Evolutionary conservation across 2,113 vertebrate genomes (phyloP).

Genomic region (Phycodurus eques): DNA sequence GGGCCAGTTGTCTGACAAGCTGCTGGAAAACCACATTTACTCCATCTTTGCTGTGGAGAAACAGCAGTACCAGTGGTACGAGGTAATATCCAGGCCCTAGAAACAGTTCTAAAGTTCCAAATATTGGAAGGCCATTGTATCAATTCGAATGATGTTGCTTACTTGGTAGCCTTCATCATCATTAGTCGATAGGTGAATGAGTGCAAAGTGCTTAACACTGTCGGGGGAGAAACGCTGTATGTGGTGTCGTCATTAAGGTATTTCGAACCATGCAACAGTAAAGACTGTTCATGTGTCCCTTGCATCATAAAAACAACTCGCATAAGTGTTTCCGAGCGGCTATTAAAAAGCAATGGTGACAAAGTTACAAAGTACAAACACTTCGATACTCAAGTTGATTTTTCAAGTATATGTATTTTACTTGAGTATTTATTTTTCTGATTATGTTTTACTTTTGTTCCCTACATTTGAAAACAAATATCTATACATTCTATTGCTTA

Average conservation of each 20-base stretch:
- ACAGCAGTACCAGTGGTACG: conserved; percentile 93
- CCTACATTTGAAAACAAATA: no score
- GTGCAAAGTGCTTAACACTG: neutral
- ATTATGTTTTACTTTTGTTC: no score
- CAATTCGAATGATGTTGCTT: neutral
- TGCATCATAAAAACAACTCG: conserved; percentile 7
- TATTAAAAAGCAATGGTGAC: neutral
- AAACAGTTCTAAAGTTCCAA: neutral
- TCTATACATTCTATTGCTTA: no score
- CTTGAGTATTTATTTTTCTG: no score
- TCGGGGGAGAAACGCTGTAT: neutral
- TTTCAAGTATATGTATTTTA: no score
- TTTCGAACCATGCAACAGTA: neutral
- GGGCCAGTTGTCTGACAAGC: conserved; percentile 88
- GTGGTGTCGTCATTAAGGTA: neutral
- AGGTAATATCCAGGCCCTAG: conserved; percentile 77
- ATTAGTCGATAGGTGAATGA: neutral
- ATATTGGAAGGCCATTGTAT: neutral
- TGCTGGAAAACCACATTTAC: conserved; percentile 90
- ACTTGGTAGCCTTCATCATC: neutral
- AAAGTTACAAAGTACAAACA: neutral
- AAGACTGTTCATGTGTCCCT: conserved; percentile 4
- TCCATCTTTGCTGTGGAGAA: conserved; percentile 94
- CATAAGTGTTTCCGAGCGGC: neutral
- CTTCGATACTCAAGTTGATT: neutral